phyloP scores from a whole-genome alignment of 37 sponge, comb jelly and placozoan species.

The Ephydatia muelleri region DNA sequence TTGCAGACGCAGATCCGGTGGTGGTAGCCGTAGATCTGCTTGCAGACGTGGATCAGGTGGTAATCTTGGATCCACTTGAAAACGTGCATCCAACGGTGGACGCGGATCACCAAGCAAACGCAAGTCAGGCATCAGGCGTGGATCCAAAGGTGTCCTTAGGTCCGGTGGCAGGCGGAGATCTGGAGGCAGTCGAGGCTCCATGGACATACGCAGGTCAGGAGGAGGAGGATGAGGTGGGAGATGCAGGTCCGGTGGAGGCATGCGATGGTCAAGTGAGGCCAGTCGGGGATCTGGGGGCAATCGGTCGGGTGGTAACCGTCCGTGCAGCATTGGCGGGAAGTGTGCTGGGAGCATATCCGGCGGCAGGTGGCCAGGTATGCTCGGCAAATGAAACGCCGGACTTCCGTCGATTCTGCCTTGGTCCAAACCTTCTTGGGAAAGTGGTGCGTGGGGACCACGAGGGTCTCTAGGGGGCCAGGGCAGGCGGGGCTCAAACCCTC shows the following conservation, averaged over 20 bases:
- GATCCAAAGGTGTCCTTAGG: background rate
- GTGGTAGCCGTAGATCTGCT: background rate
- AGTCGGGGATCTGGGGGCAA: background rate
- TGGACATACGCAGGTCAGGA: background rate
- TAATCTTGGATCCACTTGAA: no score
- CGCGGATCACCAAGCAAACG: no score
- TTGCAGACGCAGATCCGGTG: background rate
- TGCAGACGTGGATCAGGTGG: background rate
- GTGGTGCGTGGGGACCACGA: background rate
- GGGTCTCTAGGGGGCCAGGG: background rate
- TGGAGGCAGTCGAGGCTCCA: background rate
- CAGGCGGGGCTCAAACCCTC: background rate
- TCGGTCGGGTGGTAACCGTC: background rate
- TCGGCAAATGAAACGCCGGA: background rate
- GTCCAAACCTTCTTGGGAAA: background rate
- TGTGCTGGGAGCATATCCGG: background rate
- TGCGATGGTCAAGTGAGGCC: background rate
- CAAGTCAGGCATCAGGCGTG: no score
- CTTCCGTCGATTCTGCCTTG: background rate
- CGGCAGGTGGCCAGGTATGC: background rate
- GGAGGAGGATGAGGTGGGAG: background rate
- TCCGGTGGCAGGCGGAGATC: background rate
- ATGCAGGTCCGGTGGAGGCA: background rate
- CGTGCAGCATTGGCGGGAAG: background rate
- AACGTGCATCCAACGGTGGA: background rate